Percentiles rank a stretch among this genome's conserved stretches.
Conservation (phyloP, 2,888 invertebrate species). For the Mactromeris polynyma region DNA sequence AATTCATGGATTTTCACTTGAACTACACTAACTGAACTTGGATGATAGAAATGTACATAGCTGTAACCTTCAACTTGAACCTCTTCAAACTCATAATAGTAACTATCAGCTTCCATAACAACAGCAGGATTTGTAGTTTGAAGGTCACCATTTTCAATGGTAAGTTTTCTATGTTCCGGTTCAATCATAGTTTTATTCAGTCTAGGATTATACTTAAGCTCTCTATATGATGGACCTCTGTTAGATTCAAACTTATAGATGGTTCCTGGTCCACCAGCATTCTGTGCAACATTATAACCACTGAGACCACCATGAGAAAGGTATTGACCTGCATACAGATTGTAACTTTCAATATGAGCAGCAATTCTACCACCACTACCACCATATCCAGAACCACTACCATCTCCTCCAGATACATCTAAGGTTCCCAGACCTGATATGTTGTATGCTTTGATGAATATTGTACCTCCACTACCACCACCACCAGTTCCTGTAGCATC, state of each 20-base stretch:
- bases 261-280: constrained; percentile 80
- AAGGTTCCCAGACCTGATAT: constrained; percentile 78
- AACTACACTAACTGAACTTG: constrained; percentile 67
- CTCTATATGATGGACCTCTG: constrained; percentile 79
- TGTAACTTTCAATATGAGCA: constrained; percentile 72
- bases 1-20: constrained; percentile 77
- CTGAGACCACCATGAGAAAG: constrained; percentile 73
- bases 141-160: constrained; percentile 74
- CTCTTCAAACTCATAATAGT: constrained; percentile 79
- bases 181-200: constrained; percentile 73
- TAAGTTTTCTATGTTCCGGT: constrained; percentile 79
- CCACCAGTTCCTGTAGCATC: constrained; percentile 53
- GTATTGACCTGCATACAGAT: constrained; percentile 77
- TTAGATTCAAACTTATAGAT: constrained; percentile 80
- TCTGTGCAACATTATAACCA: constrained; percentile 43
- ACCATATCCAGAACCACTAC: constrained; percentile 70
- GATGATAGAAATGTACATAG: constrained; percentile 81
- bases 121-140: constrained; percentile 77
- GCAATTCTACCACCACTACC: constrained; percentile 81
- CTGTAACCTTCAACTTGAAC: constrained; percentile 78
- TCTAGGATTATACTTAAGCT: constrained; percentile 80
- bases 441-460: constrained; percentile 77
- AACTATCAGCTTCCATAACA: constrained; percentile 76
- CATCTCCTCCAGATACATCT: constrained; percentile 77
- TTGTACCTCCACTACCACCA: constrained; percentile 80